Evolutionary conservation across 1,140 invertebrate species (phyloP).

Genomic region (Heterodera carotae): DNA sequence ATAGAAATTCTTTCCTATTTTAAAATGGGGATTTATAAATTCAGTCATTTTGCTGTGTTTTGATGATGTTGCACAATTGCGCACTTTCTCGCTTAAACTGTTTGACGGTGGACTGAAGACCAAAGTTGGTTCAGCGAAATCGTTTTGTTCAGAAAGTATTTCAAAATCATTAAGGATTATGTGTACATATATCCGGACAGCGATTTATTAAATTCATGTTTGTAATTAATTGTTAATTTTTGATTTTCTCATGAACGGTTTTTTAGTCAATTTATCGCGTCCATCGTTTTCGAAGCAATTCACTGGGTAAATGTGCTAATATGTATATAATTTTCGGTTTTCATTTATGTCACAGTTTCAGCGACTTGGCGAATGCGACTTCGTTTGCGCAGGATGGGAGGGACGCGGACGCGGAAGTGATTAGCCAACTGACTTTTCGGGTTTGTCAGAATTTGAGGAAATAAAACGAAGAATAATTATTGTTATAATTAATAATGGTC

Average conservation of each 20-base stretch:
- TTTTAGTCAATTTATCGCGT: background rate
- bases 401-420: background rate
- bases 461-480: no score
- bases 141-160: no score
- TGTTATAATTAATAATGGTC: no score
- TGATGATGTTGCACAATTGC: background rate
- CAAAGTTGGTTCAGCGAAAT: background rate
- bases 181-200: background rate
- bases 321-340: background rate
- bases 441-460: background rate
- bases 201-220: background rate
- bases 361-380: background rate
- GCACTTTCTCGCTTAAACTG: background rate
- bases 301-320: background rate
- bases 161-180: background rate
- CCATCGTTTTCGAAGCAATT: background rate
- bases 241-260: background rate
- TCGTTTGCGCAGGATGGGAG: background rate
- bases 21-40: background rate
- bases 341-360: background rate
- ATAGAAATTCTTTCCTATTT: no score
- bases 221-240: background rate
- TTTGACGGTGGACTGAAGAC: background rate
- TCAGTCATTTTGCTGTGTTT: background rate
- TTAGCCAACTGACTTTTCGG: background rate